Evolutionary conservation across 1,140 invertebrate genomes (phyloP).

Genomic region (Drosophila virilis): DNA sequence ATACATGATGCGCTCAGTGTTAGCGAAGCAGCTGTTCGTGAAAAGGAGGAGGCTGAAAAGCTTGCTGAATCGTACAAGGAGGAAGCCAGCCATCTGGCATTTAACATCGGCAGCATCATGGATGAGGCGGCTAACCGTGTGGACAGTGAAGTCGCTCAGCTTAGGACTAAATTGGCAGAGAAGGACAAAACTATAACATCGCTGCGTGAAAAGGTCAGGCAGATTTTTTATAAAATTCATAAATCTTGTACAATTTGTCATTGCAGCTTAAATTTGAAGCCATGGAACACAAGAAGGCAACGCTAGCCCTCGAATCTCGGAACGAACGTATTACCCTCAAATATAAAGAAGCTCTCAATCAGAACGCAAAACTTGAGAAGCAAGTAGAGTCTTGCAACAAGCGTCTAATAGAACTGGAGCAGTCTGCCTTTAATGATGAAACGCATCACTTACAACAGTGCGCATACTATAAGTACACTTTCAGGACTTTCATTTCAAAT

Average conservation of each 20-base stretch:
- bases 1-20: conserved; percentile 85
- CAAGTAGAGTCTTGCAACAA: conserved; percentile 53
- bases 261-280: conserved; percentile 35
- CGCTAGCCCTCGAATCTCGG: conserved; percentile 44
- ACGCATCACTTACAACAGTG: conserved; percentile 25
- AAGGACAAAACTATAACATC: conserved; percentile 84
- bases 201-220: conserved; percentile 65
- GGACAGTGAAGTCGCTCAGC: conserved; percentile 86
- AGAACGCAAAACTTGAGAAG: conserved; percentile 51
- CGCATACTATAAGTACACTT: neutral
- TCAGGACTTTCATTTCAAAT: neutral
- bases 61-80: conserved; percentile 67
- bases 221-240: neutral
- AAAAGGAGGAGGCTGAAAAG: conserved; percentile 83
- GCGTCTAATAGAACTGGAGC: conserved; percentile 42
- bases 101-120: conserved; percentile 85
- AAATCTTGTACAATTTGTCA: neutral
- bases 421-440: conserved; percentile 13
- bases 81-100: conserved; percentile 59
- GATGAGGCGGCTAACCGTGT: conserved; percentile 87
- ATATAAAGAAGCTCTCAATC: conserved; percentile 46
- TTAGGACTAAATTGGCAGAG: conserved; percentile 86
- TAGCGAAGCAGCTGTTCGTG: conserved; percentile 85
- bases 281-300: conserved; percentile 24
- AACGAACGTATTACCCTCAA: conserved; percentile 60